Base-by-base conservation (phyloP, 2,888 invertebrate species). In the Elysia crispata region DNA sequence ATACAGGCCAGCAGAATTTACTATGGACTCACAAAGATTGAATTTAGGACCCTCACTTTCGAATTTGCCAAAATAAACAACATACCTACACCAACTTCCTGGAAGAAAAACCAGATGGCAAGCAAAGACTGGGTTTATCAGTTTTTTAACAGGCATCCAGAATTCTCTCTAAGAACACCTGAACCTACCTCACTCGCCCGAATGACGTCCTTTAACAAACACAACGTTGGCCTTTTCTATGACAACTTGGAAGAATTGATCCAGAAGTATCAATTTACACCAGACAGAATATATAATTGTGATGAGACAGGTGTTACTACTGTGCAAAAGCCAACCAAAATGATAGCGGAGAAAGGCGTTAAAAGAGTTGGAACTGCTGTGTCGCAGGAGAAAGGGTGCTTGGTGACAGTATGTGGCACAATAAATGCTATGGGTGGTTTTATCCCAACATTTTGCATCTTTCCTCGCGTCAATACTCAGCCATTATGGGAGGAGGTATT, bases 371-470 rank as follows among this genome's bases (percentile, higher is more conserved):
- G 75, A 25, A 73, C 31, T 41, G 50, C 75, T 8, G 79, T 81
- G 6, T 80, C 79, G 33, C 81, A 60, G 49, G 83, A 85, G 66
- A 31, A 81, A 15, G 83, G 83, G 1, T 18, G 20, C 15, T 76
- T 81, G 15, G 80, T 83, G 28, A 83, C 82, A 23, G 33, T 82
- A 15, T 80, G 78, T 62, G 33, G 70, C 23, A 75, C 81, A 15
- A 72, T 77, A 23, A 81, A 74, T 60, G 84, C 83, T 30, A 49
- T 62, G 5, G 81, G 83, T 23, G 77, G 80, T 33, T 23, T 3
- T 28, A 54, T 80, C 0, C 80, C 82, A 33, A 80, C 80, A 30
- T 28, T 82, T 33, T 66, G 74, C 18, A 54, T 85, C 20, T 85
- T 84, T 57, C 84, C 84, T 11, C 11, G n/a, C n/a, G 80, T 18